Base-by-base conservation (phyloP, 2,888 invertebrate genomes). In the Hermodice carunculata region DNA sequence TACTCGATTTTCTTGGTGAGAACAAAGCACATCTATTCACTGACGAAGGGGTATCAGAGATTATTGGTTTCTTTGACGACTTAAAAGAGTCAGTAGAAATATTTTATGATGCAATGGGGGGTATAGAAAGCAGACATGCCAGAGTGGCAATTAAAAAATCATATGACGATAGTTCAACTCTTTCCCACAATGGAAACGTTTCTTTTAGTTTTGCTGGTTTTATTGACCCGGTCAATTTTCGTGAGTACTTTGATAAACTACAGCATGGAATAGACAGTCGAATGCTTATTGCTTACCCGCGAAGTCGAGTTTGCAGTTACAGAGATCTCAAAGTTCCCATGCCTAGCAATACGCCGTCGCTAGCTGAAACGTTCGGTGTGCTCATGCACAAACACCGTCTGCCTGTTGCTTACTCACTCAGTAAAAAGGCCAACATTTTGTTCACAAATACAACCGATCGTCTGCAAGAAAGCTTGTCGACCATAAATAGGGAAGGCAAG, bases 331-430 rank as follows among this genome's bases (percentile, higher is more conserved):
- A 53, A 49, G 48, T 49, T 14, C 63, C 67, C 17, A 64, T 67
- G 59, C 63, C 67, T 22, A 46, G 54, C 29, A 67, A 67, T 60
- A 67, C 67, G 34, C 67, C 67, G 37, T 64, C 59, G 5, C 31
- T 67, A 22, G 37, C 42, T 24, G 46, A 56, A 17, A 34, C 64
- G 32, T 43, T 67, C 31, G 60, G 56, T 17, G 63, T 67, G n/a
- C 28, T 67, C 26, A 31, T 40, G 37, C 26, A 29, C 28, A 51
- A 42, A 8, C 67, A 67, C 29, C 31, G 37, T 1, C 42, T 60
- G 32, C 63, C 63, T 11, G 43, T 42, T 2, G 42, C 34, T 22
- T 67, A 67, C 51, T 37, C 34, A n/a, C 26, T 67, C 42, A 59
- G 24, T n/a, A 32, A 49, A 24, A 29, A 42, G 3, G 67, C 67